A percentile compares a stretch with the other conserved stretches of the same genome.
These are phyloP conservation scores for Bos indicus DNA, from an alignment of 2,113 vertebrate genomes.

Conservation along the genomic window DNA sequence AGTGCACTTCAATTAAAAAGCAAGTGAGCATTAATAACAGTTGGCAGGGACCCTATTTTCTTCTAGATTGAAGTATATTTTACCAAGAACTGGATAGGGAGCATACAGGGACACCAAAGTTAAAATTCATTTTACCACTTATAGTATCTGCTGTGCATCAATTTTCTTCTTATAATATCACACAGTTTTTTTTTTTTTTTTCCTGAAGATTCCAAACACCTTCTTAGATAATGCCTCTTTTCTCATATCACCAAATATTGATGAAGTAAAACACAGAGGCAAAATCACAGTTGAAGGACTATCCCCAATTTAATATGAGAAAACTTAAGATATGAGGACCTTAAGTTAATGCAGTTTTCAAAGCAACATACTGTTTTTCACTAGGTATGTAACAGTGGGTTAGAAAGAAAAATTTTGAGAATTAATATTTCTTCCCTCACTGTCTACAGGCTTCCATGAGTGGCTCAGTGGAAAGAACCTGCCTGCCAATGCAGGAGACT, in stretches of 20 bases:
- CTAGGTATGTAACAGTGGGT: neutral
- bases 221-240: constrained; percentile 2
- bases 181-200: neutral
- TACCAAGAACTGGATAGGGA: constrained; percentile 22
- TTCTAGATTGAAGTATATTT: constrained; percentile 62
- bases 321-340: neutral
- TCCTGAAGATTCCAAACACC: constrained; percentile 11
- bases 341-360: neutral
- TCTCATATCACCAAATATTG: neutral
- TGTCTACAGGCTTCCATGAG: neutral
- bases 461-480: neutral
- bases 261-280: neutral
- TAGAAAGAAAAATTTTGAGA: neutral
- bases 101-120: constrained; percentile 17
- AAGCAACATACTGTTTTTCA: neutral
- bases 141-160: constrained; percentile 3
- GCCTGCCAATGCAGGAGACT: neutral
- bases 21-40: constrained; percentile 56
- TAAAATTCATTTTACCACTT: constrained; percentile 47
- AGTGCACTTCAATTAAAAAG: constrained; percentile 67
- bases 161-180: constrained; percentile 44
- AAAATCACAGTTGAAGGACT: neutral
- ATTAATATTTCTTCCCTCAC: neutral
- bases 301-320: neutral
- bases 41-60: constrained; percentile 48